Evolutionary conservation across 2,113 vertebrate species (phyloP).

Genomic region (Ailuropoda melanoleuca): DNA sequence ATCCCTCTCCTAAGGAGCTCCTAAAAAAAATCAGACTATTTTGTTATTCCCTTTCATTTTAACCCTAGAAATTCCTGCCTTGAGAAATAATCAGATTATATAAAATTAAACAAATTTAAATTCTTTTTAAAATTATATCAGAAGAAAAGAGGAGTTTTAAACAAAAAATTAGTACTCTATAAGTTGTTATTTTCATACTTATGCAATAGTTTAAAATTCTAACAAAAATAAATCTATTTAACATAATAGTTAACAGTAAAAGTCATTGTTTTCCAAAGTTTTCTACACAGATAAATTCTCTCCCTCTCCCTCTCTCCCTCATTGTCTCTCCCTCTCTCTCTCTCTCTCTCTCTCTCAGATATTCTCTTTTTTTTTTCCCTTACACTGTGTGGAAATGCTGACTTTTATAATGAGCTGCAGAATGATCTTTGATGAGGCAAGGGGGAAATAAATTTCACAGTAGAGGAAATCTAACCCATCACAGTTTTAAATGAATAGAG

Average conservation of each 20-base stretch:
- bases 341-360: not conserved
- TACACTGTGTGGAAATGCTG: not conserved
- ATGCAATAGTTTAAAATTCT: not conserved
- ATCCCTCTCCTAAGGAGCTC: not conserved
- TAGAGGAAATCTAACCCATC: not conserved
- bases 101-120: not conserved
- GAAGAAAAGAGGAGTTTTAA: not conserved
- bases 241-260: not conserved
- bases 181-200: not conserved
- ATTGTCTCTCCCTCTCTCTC: not conserved
- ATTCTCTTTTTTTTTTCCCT: not conserved
- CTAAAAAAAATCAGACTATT: constrained; percentile 18
- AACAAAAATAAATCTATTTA: not conserved
- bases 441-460: not conserved
- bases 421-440: not conserved
- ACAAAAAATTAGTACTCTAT: not conserved
- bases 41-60: constrained; percentile 20
- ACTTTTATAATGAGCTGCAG: not conserved
- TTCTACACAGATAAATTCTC: not conserved
- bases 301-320: not conserved
- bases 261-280: not conserved
- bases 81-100: not conserved
- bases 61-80: not conserved
- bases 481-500: not conserved
- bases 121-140: not conserved